Evolutionary conservation across 2,888 invertebrate genomes (phyloP).

Genomic region (Molanna angustata): DNA sequence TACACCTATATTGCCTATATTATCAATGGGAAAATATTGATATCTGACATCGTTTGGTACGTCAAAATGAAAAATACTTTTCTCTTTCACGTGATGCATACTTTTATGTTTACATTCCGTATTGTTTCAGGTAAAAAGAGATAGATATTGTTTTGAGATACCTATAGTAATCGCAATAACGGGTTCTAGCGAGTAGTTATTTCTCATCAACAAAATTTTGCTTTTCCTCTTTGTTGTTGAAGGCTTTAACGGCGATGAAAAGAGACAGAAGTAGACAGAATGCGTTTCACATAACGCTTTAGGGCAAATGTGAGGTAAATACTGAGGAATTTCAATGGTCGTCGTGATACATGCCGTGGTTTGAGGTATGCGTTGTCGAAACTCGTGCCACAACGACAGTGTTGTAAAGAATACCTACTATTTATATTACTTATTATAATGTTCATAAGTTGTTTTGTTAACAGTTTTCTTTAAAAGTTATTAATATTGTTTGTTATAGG

Average conservation of each 20-base stretch:
- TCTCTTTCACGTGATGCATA: too few relatives aligned
- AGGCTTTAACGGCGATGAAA: constrained; percentile 7
- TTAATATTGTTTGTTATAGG: neutral
- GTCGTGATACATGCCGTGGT: constrained; percentile 26
- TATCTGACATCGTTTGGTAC: too few relatives aligned
- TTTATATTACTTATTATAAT: too few relatives aligned
- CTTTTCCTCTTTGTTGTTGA: neutral
- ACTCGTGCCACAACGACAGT: constrained; percentile 29
- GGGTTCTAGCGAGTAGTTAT: constrained; percentile 21
- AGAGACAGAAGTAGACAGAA: constrained; percentile 5
- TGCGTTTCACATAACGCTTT: constrained; percentile 5
- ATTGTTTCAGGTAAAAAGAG: constrained; percentile 11
- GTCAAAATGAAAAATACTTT: too few relatives aligned
- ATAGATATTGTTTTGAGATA: too few relatives aligned
- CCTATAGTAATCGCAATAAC: constrained; percentile 16
- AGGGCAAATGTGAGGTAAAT: constrained; percentile 31
- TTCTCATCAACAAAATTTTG: constrained; percentile 8
- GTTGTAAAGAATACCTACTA: constrained; percentile 15
- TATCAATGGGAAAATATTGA: too few relatives aligned
- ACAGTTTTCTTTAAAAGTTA: constrained; percentile 8
- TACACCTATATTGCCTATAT: too few relatives aligned
- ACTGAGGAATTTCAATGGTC: constrained; percentile 32
- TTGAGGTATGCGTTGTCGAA: constrained; percentile 22
- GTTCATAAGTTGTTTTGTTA: constrained; percentile 2
- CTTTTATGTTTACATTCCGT: too few relatives aligned